These are phyloP conservation scores for Micropoecilia bifurca DNA, from an alignment of 2,797 vertebrate species.

Conservation along the genomic window DNA sequence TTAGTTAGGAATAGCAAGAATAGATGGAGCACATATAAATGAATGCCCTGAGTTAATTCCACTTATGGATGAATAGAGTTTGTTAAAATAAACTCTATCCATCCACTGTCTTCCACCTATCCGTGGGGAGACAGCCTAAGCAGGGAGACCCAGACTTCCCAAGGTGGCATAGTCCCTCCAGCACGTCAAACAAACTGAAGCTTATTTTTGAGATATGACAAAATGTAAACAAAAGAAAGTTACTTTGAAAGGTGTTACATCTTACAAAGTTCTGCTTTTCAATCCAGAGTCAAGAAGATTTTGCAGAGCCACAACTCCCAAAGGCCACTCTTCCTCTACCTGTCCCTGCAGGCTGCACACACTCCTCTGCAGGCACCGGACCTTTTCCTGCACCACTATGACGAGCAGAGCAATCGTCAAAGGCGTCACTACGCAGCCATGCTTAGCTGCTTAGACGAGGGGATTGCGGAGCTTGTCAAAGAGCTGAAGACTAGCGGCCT, in stretches of 20 bases:
- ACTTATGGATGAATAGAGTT: not conserved
- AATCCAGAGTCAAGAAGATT: slow-evolving; percentile 86
- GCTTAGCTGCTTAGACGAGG: slow-evolving; percentile 91
- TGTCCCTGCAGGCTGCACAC: slow-evolving; percentile 93
- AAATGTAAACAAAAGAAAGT: not conserved
- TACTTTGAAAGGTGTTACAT: not conserved
- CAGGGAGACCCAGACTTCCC: no score
- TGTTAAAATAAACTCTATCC: no score
- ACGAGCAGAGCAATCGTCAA: slow-evolving; percentile 85
- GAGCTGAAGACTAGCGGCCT: slow-evolving; percentile 84
- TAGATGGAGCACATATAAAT: not conserved
- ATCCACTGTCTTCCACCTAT: no score
- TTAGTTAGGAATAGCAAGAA: not conserved
- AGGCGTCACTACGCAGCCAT: slow-evolving; percentile 90
- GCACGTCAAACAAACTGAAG: not conserved
- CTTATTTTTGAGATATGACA: not conserved
- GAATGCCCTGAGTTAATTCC: not conserved
- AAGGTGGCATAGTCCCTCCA: no score
- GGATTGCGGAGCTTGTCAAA: slow-evolving; percentile 86
- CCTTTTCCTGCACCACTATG: slow-evolving; percentile 86
- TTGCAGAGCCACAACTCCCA: slow-evolving; percentile 84
- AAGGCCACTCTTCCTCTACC: slow-evolving; percentile 90
- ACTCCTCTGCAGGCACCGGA: slow-evolving; percentile 89
- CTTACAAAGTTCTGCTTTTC: slow-evolving; percentile 17
- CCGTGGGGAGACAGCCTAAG: no score